Evolutionary conservation across 2,113 vertebrate genomes (phyloP), one percentile per base, ranked within the genome.

Genomic region (Proteles cristata): DNA sequence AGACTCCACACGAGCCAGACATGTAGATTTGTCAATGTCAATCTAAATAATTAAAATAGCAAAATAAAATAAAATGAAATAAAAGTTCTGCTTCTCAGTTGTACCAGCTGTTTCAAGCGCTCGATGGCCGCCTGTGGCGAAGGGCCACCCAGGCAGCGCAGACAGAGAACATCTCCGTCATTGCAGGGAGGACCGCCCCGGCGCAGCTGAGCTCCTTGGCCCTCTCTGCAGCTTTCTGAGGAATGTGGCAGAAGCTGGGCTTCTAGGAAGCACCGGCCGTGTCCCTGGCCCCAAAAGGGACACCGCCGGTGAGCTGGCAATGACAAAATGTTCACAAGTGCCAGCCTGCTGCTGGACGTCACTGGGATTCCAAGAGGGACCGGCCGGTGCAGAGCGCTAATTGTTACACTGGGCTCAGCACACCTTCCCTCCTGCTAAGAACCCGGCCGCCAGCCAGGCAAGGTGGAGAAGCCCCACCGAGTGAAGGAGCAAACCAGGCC

Each of bases 401-500:
- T 55, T 55, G 50, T 69, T 43, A 55, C 28, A 28, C n/a, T 2
- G 12, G 25, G 3, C 35, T 61, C 53, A 8, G 1, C 21, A 11
- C 16, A 4, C 25, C 35, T 58, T 7, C 50, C 43, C 43, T 84
- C n/a, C 31, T 0, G 23, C 66, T 33, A 4, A 73, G 80, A 28
- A 14, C 14, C 0, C 11, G 43, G 45, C 31, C 1, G 1, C 39
- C 23, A 21, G 86, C n/a, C 71, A 45, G 21, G 16, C 19, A 0
- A 50, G 11, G n/a, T 9, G 1, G 31, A 89, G 39, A 17, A 10
- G 55, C 35, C 71, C 55, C 50, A 1, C 5, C 2, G 50, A 43
- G 61, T 1, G 5, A 9, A 23, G 9, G 4, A 1, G 28, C 2
- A 1, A 7, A 5, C 16, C 1, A 0, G 19, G 26, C 28, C 74